Evolutionary conservation across 37 sponge, comb jelly and placozoan genomes (phyloP), one percentile per base, ranked within the genome.

Genomic region (Aphrocallistes beatrix): DNA sequence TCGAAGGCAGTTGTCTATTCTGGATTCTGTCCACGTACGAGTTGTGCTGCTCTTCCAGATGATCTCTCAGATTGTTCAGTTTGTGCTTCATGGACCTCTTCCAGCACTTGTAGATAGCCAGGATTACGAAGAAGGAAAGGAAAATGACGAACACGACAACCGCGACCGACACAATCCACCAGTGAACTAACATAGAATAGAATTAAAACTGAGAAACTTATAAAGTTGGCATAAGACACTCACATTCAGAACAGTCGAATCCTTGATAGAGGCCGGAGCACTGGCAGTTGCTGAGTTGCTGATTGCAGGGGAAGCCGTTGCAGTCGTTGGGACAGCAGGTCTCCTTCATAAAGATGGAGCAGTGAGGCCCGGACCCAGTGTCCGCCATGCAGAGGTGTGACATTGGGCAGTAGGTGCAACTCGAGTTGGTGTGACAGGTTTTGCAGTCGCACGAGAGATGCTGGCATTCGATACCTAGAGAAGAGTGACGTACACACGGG

Each of bases 271-370:
- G 10, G 34, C 28, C 28, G 8, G 25, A 6, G 34, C 75, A 60
- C 34, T 13, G 75, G n/a, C 75, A 60, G 3, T 8, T 3, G 75
- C n/a, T 13, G 10, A 60, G 10, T 30, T 28, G 8, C n/a, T 19
- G 21, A 60, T 32, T 30, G 34, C 75, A 60, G 34, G 8, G 21
- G 34, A 25, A 60, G 28, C 75, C 75, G 75, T 60, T 21, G n/a
- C 75, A 60, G 75, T 60, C 75, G 34, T 60, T 60, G 6, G 75
- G 75, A 60, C 75, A 60, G 34, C 75, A 60, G 8, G 75, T 25
- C 34, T 60, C 17, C 34, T 60, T 60, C 75, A 60, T 60, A 3
- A 25, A 30, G 21, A 60, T 60, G 34, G 75, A 30, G n/a, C 75
- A 60, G n/a, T 19, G 28, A 6, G 75, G n/a, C 34, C 10, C 6